Evolutionary conservation across 2,888 invertebrate genomes (phyloP), one percentile per base, ranked within the genome.

Genomic region (Melieria picta): DNA sequence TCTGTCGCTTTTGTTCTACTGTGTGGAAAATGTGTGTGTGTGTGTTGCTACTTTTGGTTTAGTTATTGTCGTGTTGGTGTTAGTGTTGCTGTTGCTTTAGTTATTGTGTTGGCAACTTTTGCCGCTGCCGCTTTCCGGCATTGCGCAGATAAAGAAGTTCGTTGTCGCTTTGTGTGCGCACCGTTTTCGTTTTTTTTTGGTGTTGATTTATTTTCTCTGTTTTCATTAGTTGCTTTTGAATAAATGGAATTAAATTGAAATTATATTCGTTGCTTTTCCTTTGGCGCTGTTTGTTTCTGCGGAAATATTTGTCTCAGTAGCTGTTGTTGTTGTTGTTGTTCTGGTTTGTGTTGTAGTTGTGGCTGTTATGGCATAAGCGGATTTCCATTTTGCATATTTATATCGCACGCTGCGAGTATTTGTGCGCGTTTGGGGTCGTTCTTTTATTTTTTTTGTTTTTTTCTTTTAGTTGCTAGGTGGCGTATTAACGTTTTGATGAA

Each of bases 161-260:
- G 42, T 16, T 52, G 4, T 11, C 11, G 9, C 50, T 45, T 9
- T 30, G 5, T 52, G n/a, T 52, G 11, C 4, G 5, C 52, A 13
- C 55, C 61, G 43, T 46, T 43, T 56, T 56, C 46, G 6, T 30
- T 48, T 64, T 7, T 43, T 5, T 10, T 46, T 46, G 46, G 10
- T 65, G 65, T 56, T 16, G 55, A n/a, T 52, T 50, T 52, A n/a
- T 52, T 52, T 5, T 13, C 16, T 46, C 16, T 10, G 58, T 30
- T 58, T 52, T 52, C 13, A 13, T 52, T 52, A n/a, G 9, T 52
- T 52, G 11, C 9, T 13, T 52, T 52, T n/a, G 52, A 11, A 52
- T 52, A 52, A 52, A 52, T 55, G 55, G 65, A 65, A 65, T 65
- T 65, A 55, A 65, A 65, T 50, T 58, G 42, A 45, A 50, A 16